These are phyloP conservation scores for Pipistrellus nathusii DNA, from an alignment of 2,797 vertebrate genomes.

Conservation along the genomic window DNA sequence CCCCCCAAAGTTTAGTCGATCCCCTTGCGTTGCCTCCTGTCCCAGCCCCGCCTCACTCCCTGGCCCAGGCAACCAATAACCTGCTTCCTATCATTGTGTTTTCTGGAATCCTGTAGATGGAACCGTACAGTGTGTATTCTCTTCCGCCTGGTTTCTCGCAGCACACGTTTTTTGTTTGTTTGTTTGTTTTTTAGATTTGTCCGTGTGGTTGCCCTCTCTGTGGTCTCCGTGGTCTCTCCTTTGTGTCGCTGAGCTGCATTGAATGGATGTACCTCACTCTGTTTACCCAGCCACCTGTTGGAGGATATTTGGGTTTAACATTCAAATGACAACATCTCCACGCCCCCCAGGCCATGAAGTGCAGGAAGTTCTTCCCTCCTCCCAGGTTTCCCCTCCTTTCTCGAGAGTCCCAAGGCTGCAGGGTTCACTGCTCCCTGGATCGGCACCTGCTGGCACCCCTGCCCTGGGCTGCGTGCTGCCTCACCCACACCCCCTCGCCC, in stretches of 20 bases:
- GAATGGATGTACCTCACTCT: background rate
- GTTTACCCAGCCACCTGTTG: background rate
- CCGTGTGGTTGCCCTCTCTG: rapidly evolving
- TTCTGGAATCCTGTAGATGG: background rate
- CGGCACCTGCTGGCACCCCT: background rate
- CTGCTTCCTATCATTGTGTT: background rate
- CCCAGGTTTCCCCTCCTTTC: background rate
- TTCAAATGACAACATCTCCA: background rate
- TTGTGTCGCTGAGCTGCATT: background rate
- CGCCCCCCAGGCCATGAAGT: background rate
- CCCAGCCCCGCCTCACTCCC: rapidly evolving
- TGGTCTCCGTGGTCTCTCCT: background rate
- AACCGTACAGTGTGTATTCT: rapidly evolving
- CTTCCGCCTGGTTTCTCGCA: background rate
- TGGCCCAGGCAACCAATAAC: background rate
- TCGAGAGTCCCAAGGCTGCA: background rate
- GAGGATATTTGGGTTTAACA: background rate
- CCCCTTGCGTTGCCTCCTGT: background rate
- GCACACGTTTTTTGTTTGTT: too few relatives aligned
- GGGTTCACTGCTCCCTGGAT: background rate
- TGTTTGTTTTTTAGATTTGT: too few relatives aligned
- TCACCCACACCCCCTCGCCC: rapidly evolving
- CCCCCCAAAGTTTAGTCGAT: background rate
- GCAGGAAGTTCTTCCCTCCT: background rate
- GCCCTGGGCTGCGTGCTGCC: too few relatives aligned